Evolutionary conservation across 2,888 invertebrate genomes (phyloP).

Genomic region (Rhingia rostrata): DNA sequence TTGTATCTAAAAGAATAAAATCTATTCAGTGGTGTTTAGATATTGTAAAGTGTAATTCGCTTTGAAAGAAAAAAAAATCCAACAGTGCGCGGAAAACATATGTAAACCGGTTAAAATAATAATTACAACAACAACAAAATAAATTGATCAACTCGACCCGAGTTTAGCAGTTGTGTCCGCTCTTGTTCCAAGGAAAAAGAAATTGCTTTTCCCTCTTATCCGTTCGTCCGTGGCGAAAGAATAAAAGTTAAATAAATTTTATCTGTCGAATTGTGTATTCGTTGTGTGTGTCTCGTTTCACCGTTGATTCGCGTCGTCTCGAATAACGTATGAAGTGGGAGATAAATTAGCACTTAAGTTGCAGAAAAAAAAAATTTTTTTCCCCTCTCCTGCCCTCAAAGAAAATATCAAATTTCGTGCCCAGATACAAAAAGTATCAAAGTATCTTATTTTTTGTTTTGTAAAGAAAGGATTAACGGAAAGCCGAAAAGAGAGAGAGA

Average conservation of each 20-base stretch:
- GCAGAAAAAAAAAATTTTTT: not conserved
- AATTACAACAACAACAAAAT: slow-evolving; percentile 27
- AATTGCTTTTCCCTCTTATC: slow-evolving; percentile 49
- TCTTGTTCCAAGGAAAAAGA: slow-evolving; percentile 70
- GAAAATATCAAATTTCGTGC: slow-evolving; percentile 21
- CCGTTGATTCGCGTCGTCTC: slow-evolving; percentile 66
- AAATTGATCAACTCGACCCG: slow-evolving; percentile 52
- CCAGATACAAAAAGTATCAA: slow-evolving; percentile 24
- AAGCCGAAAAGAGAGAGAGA: slow-evolving; percentile 4
- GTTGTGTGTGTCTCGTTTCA: slow-evolving; percentile 45
- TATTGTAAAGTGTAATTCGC: not conserved
- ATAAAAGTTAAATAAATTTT: slow-evolving; percentile 32
- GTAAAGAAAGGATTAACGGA: slow-evolving; percentile 57
- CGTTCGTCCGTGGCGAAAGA: slow-evolving; percentile 16
- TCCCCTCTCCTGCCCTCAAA: too few relatives aligned
- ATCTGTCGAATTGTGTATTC: slow-evolving; percentile 21
- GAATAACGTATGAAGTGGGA: slow-evolving; percentile 70
- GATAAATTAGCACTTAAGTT: slow-evolving; percentile 67
- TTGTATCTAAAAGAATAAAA: slow-evolving; percentile 55
- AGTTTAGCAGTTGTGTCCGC: slow-evolving; percentile 57
- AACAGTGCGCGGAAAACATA: slow-evolving; percentile 57
- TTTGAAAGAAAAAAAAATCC: slow-evolving; percentile 9
- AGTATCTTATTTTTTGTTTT: not conserved
- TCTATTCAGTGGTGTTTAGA: not conserved
- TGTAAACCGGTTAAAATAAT: slow-evolving; percentile 67